Conservation (phyloP, 30 jellyfish, hydroid and myxozoan species). For the Calvadosia cruxmelitensis region DNA sequence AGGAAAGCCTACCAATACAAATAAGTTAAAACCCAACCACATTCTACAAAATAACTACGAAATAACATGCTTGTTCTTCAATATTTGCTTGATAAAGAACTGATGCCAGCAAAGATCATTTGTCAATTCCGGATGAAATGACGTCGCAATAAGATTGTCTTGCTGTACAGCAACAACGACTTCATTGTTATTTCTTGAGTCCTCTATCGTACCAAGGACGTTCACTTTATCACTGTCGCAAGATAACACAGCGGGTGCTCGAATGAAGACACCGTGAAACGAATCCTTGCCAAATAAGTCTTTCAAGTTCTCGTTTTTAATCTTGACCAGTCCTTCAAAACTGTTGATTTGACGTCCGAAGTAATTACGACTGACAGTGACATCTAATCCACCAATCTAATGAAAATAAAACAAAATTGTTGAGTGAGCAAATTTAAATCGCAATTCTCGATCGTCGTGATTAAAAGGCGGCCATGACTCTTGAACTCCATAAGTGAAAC, state of each 20-base stretch:
- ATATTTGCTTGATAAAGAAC: conserved; percentile 35
- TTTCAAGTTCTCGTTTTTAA: conserved; percentile 9
- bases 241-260: conserved; percentile 87
- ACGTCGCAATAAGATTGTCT: conserved; percentile 70
- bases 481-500: no score
- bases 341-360: conserved; percentile 92
- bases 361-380: conserved; percentile 79
- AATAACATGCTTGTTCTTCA: background rate
- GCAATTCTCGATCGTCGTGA: no score
- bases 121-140: conserved; percentile 95
- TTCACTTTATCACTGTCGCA: conserved; percentile 39
- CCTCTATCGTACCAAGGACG: conserved; percentile 48
- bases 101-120: conserved; percentile 78
- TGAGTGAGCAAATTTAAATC: no score
- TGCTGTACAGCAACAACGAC: conserved; percentile 88
- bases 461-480: no score
- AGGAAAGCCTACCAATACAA: no score
- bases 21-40: no score
- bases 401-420: no score
- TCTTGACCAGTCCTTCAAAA: conserved; percentile 49
- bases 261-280: conserved; percentile 70
- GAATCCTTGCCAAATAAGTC: background rate
- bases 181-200: conserved; percentile 3
- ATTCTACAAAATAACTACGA: background rate
- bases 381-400: conserved; percentile 91